Evolutionary conservation across 2,888 invertebrate species (phyloP).

Genomic region (Schizotus pectinicornis): DNA sequence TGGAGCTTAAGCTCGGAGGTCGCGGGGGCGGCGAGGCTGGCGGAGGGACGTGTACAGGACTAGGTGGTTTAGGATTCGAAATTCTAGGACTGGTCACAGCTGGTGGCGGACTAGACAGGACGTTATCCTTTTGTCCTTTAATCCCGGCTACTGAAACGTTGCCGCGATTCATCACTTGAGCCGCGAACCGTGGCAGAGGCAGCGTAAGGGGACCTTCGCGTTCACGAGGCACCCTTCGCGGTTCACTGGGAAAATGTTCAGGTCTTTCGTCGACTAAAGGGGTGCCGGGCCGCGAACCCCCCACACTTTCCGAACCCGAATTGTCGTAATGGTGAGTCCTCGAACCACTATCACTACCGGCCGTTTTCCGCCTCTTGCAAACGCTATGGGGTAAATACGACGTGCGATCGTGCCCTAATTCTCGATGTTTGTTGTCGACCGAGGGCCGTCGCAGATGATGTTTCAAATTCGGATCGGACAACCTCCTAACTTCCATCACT

Average conservation of each 20-base stretch:
- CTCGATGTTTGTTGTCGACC: constrained; percentile 55
- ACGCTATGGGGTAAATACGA: constrained; percentile 58
- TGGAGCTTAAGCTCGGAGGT: constrained; percentile 78
- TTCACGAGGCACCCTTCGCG: constrained; percentile 66
- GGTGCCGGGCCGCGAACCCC: constrained; percentile 83
- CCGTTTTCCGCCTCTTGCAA: constrained; percentile 64
- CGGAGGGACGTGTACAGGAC: constrained; percentile 58
- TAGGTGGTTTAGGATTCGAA: constrained; percentile 51
- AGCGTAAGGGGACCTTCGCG: constrained; percentile 76
- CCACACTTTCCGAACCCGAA: constrained; percentile 67
- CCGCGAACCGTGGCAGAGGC: constrained; percentile 88
- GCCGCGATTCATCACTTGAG: constrained; percentile 52
- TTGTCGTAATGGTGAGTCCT: constrained; percentile 62
- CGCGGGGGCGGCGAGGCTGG: constrained; percentile 71
- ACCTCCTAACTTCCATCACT: constrained; percentile 62
- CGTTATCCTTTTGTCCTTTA: constrained; percentile 55
- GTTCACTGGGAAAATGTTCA: constrained; percentile 77
- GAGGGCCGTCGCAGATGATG: constrained; percentile 62
- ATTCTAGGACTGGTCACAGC: constrained; percentile 61
- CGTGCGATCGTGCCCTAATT: constrained; percentile 20
- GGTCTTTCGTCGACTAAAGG: constrained; percentile 84
- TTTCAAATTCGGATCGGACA: constrained; percentile 59
- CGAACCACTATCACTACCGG: constrained; percentile 52
- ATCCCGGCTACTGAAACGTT: constrained; percentile 57
- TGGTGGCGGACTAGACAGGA: constrained; percentile 55